Evolutionary conservation across 2,888 invertebrate species (phyloP), one percentile per base, ranked within the genome.

Genomic region (Limenitis camilla): DNA sequence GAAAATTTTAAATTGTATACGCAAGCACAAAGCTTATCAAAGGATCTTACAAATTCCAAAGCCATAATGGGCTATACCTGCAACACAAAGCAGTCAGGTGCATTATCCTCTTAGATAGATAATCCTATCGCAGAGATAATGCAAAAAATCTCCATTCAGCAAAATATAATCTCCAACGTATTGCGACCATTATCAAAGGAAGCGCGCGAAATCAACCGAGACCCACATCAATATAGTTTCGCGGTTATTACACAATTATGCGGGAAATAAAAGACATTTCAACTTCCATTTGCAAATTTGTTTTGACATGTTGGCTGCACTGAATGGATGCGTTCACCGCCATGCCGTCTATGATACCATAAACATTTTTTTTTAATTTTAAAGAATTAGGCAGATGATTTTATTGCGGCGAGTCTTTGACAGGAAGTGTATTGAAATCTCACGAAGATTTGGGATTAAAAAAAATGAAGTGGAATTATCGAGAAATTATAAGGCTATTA

Each of bases 401-500:
- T 72, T 58, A 62, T 71, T 69, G 74, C 74, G 74, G 74, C 65
- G 71, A 68, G 67, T 67, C 69, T 79, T 74, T 74, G 70, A 74
- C 76, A 80, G 81, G 81, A 81, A 82, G 68, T 66, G 67, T 72
- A 79, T 83, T 78, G 78, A 78, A 76, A 77, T 86, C 85, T 71
- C 85, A 85, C 85, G 81, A 64, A 72, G 82, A 83, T 85, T 80
- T 78, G 55, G 52, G 70, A 71, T 77, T 71, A 70, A 66, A 83
- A 78, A 81, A 81, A 75, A 69, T 81, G 69, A 74, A 81, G 81
- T 82, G 80, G 81, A 72, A 77, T 81, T 81, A 83, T 78, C 75
- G 77, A 78, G 71, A 78, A 81, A 82, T 82, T 81, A 81, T 75
- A 78, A 73, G 72, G 70, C 71, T 71, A 66, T 67, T 72, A 29